Conservation (phyloP, 2,888 invertebrate genomes). For the Pachymerium ferrugineum region DNA sequence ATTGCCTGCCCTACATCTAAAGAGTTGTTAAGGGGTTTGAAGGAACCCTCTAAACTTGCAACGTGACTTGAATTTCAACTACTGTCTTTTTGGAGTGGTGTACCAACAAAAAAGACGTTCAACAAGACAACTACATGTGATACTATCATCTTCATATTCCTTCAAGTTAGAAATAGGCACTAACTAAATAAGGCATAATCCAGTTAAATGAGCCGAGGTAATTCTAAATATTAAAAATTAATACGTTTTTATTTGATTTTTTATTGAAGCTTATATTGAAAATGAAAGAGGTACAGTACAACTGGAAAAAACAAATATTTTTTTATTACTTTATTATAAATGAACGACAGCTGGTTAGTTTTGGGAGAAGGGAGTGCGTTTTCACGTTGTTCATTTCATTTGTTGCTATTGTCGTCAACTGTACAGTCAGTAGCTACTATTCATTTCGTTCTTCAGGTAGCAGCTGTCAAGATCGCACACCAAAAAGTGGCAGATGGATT, state of each 20-base stretch:
- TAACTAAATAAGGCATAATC: too few relatives aligned
- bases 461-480: not conserved
- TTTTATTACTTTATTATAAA: too few relatives aligned
- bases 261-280: too few relatives aligned
- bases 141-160: too few relatives aligned
- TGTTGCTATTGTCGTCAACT: not conserved
- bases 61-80: conserved; percentile 20
- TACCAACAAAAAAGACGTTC: not conserved
- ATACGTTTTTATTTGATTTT: too few relatives aligned
- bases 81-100: not conserved
- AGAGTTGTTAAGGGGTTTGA: conserved; percentile 11
- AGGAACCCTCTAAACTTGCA: conserved; percentile 19
- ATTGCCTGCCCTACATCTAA: not conserved
- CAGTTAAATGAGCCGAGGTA: too few relatives aligned
- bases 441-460: conserved; percentile 2
- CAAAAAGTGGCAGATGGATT: not conserved
- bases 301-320: too few relatives aligned
- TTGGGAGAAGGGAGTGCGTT: not conserved
- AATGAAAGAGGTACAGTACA: too few relatives aligned
- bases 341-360: too few relatives aligned
- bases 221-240: too few relatives aligned
- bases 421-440: not conserved
- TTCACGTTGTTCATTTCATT: conserved; percentile 24
- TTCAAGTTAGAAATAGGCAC: too few relatives aligned
- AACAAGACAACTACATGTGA: too few relatives aligned